Conservation (phyloP, 2,888 invertebrate genomes). For the Epinotia brunnichana region DNA sequence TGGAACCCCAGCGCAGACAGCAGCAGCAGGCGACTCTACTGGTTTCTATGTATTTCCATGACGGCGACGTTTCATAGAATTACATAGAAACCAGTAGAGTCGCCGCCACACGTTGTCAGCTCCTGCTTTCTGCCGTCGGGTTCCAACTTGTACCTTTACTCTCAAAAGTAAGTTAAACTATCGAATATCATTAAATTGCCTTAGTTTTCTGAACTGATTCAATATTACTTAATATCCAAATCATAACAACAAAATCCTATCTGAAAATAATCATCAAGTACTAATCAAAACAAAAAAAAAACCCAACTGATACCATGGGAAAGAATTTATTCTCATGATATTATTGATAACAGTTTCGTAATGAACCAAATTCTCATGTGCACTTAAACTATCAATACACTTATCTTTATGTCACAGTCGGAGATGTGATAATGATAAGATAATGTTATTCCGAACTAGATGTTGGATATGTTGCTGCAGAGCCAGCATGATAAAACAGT, state of each 20-base stretch:
- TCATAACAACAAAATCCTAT: background rate
- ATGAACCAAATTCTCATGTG: conserved; percentile 30
- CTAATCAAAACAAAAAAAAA: conserved; percentile 11
- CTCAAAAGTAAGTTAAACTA: too few relatives aligned
- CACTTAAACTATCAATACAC: conserved; percentile 12
- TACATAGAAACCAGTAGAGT: too few relatives aligned
- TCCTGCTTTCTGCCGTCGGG: too few relatives aligned
- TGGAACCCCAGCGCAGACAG: too few relatives aligned
- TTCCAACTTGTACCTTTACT: too few relatives aligned
- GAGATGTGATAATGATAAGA: conserved; percentile 29
- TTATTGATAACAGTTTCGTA: conserved; percentile 34
- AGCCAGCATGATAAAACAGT: background rate
- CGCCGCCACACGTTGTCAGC: too few relatives aligned
- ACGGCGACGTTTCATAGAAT: too few relatives aligned
- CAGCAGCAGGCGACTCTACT: too few relatives aligned
- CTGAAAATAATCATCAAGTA: background rate
- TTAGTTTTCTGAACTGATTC: too few relatives aligned
- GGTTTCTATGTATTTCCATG: too few relatives aligned
- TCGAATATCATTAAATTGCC: too few relatives aligned
- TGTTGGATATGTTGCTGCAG: background rate
- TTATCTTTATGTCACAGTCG: conserved; percentile 34
- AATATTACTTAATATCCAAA: background rate
- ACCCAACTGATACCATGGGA: conserved; percentile 13
- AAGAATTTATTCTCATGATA: conserved; percentile 23
- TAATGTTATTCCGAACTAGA: conserved; percentile 1